A percentile compares a stretch with the other conserved stretches of the same genome.
These are phyloP conservation scores for Carduelis carduelis DNA, from an alignment of 2,797 vertebrate genomes.

Conservation along the genomic window DNA sequence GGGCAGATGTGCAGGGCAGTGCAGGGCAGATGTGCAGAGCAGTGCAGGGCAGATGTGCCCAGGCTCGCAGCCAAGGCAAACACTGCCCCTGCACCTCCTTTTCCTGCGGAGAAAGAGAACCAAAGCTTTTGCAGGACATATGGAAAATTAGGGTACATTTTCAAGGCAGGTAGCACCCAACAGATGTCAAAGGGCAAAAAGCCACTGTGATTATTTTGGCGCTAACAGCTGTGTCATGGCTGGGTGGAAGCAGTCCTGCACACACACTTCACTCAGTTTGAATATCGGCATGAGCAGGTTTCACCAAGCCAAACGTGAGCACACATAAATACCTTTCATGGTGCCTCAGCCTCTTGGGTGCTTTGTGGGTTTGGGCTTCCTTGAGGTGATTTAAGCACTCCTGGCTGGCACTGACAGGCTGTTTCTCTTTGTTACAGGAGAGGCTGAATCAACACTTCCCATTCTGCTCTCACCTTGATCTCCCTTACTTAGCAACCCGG, in stretches of 20 bases:
- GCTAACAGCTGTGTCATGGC: rapidly evolving
- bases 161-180: not conserved
- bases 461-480: not conserved
- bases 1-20: too few species aligned
- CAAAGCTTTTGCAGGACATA: not conserved
- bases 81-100: rapidly evolving
- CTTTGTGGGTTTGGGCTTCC: not conserved
- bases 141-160: not conserved
- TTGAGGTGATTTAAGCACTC: not conserved
- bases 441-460: slow-evolving; percentile 6
- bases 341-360: not conserved
- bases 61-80: not conserved
- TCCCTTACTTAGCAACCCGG: not conserved
- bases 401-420: not conserved
- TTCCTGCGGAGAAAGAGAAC: not conserved
- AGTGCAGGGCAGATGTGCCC: not conserved
- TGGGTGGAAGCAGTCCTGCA: not conserved
- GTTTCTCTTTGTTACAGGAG: slow-evolving; percentile 13
- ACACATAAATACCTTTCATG: not conserved
- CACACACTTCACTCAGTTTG: not conserved
- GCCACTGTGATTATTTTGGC: not conserved
- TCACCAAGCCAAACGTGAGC: not conserved
- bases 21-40: too few species aligned
- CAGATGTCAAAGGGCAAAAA: not conserved
- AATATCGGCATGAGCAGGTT: rapidly evolving